Evolutionary conservation across 2,113 vertebrate species (phyloP).

Genomic region (Cyphomyrus discorhynchus): DNA sequence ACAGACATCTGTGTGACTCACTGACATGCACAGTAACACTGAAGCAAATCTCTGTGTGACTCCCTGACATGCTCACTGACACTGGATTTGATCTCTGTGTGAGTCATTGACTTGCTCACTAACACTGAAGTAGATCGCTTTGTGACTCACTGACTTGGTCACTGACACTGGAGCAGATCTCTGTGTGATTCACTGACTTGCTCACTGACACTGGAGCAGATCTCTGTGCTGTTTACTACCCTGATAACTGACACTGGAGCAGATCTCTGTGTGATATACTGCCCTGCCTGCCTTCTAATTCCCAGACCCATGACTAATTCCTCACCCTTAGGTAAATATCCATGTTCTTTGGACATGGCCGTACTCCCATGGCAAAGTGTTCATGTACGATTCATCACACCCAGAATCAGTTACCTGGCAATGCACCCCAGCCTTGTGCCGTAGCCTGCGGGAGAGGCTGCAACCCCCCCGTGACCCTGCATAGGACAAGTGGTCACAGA

Average conservation of each 20-base stretch:
- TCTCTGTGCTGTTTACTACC: not conserved
- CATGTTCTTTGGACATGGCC: not conserved
- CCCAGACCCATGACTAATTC: not conserved
- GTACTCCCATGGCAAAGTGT: conserved; percentile 15
- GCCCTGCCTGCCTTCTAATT: not conserved
- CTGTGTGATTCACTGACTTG: not conserved
- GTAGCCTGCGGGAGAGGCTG: not conserved
- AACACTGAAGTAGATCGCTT: not conserved
- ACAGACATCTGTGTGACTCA: not conserved
- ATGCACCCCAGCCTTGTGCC: not conserved
- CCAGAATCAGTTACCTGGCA: conserved; percentile 11
- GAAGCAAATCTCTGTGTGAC: not conserved
- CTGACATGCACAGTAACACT: not conserved
- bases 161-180: not conserved
- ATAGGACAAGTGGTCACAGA: not conserved
- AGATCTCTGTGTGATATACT: not conserved
- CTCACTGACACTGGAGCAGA: not conserved
- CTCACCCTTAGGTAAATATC: conserved; percentile 6
- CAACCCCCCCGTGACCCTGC: not conserved
- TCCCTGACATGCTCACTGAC: no score
- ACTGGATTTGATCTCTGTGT: not conserved
- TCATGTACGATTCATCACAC: conserved; percentile 25
- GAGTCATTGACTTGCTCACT: not conserved
- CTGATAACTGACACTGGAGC: not conserved
- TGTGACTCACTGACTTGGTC: not conserved